Conservation (phyloP, 2,888 invertebrate species). For the Pristionchus japonicus region DNA sequence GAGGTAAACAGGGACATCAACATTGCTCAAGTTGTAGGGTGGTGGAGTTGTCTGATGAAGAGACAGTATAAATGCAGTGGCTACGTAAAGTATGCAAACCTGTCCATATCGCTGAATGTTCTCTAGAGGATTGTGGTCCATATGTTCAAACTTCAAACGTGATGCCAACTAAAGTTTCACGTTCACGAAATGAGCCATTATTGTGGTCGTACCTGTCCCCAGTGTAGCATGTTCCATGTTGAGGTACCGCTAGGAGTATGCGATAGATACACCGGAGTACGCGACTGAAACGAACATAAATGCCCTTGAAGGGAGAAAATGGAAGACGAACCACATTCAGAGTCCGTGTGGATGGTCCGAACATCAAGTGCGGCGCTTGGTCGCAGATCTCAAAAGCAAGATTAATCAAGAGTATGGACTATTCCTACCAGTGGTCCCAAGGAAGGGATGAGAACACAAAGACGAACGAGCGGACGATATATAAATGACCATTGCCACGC, state of each 20-base stretch:
- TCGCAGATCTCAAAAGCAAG: neutral
- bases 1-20: neutral
- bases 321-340: neutral
- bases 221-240: neutral
- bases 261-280: neutral
- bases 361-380: neutral
- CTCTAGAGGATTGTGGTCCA: neutral
- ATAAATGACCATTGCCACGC: neutral
- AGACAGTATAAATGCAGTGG: too few relatives aligned
- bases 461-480: neutral
- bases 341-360: neutral
- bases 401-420: too few relatives aligned
- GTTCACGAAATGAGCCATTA: too few relatives aligned
- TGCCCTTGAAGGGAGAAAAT: neutral
- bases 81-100: neutral
- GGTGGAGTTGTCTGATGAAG: neutral
- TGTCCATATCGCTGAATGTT: slow-evolving; percentile 6
- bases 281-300: neutral
- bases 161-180: neutral
- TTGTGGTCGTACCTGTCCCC: neutral
- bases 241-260: neutral
- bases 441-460: neutral
- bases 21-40: neutral
- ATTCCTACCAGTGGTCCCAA: neutral
- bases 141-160: neutral